Base-by-base conservation (phyloP, 1,140 invertebrate genomes). In the Gonatopus flavifemur region DNA sequence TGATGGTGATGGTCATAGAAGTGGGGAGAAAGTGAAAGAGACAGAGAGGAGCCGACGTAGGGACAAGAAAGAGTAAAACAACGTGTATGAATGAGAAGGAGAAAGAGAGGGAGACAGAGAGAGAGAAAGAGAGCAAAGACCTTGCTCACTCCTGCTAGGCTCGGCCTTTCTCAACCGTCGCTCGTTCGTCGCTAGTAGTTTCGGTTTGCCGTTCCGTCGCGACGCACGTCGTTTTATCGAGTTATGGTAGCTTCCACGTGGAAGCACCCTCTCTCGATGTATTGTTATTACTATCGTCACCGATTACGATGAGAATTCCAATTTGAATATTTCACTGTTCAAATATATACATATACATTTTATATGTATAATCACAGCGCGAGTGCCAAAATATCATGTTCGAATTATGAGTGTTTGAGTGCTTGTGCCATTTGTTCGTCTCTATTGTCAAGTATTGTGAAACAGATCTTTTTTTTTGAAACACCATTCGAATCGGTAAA, bases 111-210 rank as follows among this genome's bases (percentile, higher is more conserved):
- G 30, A 36, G 51, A 20, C 21, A 18, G 19, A 19, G 21, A 20
- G 31, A 30, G 31, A 30, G 38, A 38, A 37, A 31, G 49, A 16
- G 20, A 1, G 18, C 16, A 36, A 25, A 39, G 38, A 41, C 35
- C 37, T 52, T 16, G 42, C 24, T 18, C 41, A n/a, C n/a, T n/a
- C n/a, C n/a, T n/a, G n/a, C 40, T 63, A 58, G 59, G 59, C 57
- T 67, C 52, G 57, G n/a, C 39, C 56, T 58, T 40, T 38, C 37
- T 39, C 57, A 47, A 19, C 32, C 35, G 50, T 52, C 51, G 64
- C 57, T 38, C 52, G 55, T 16, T n/a, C 62, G 57, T n/a, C 67
- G 59, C 55, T 49, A 69, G n/a, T n/a, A n/a, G 66, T 69, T 59
- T 62, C 62, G 66, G 62, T 45, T 69, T 62, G 58, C 51, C 67